A percentile compares a stretch with the other conserved stretches of the same genome.
phyloP scores from a whole-genome alignment of 2,797 vertebrate species.

The Xiphorhynchus erythropygius region DNA sequence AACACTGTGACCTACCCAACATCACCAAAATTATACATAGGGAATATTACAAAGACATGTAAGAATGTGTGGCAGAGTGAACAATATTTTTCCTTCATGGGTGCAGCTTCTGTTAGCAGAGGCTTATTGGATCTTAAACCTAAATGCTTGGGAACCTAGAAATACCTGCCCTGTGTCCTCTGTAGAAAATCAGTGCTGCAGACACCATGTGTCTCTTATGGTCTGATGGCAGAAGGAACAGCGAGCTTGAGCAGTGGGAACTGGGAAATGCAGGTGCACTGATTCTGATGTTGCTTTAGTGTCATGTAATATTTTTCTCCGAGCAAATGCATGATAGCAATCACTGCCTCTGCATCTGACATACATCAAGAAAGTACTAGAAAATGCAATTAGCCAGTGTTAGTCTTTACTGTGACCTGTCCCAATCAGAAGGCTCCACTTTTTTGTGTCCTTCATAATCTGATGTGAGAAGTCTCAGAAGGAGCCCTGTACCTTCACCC shows the following conservation, averaged over 20 bases:
- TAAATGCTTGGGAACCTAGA: not conserved
- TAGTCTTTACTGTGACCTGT: not conserved
- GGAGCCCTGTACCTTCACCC: not conserved
- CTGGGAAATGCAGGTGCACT: not conserved
- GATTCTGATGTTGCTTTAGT: not conserved
- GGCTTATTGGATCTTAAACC: not conserved
- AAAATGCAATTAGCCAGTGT: not conserved
- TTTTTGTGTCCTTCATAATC: not conserved
- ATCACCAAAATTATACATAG: not conserved
- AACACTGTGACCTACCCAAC: not conserved
- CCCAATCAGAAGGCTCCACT: not conserved
- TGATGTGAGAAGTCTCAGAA: not conserved
- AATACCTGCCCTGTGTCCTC: not conserved
- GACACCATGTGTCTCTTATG: accelerated
- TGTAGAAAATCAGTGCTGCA: not conserved
- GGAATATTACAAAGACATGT: not conserved
- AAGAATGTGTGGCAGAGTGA: not conserved
- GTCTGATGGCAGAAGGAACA: not conserved
- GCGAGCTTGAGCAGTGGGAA: not conserved
- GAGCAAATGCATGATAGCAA: not conserved
- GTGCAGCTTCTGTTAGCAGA: not conserved
- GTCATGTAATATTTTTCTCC: not conserved
- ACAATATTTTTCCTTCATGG: not conserved
- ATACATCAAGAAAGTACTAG: not conserved
- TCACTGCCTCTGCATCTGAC: not conserved